Evolutionary conservation across 2,113 vertebrate genomes (phyloP).

Genomic region (Talpa occidentalis): DNA sequence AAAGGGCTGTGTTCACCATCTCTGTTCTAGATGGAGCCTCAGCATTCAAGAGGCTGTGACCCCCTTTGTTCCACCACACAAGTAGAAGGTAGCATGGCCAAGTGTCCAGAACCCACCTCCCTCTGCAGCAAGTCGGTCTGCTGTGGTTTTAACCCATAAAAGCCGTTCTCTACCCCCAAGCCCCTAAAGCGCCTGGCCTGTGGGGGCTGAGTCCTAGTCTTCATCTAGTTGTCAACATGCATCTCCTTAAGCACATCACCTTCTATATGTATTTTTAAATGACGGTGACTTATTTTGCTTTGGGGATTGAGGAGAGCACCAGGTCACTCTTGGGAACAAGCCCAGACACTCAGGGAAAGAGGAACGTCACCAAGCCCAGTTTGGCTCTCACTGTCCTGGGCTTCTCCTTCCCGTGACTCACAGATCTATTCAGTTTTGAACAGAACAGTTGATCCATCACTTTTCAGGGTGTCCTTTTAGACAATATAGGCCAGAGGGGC

Average conservation of each 20-base stretch:
- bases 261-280: not conserved
- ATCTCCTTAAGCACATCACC: not conserved
- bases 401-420: not conserved
- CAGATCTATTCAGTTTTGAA: not conserved
- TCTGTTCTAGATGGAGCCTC: not conserved
- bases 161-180: not conserved
- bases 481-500: not conserved
- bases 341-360: not conserved
- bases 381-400: not conserved
- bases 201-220: rapidly evolving
- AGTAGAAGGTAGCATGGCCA: not conserved
- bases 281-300: not conserved
- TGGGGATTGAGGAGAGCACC: not conserved
- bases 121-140: not conserved
- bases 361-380: not conserved
- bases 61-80: not conserved
- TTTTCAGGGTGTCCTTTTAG: not conserved
- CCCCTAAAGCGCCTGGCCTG: not conserved
- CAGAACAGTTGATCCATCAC: not conserved
- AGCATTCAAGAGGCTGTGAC: not conserved
- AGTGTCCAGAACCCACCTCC: not conserved
- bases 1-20: not conserved
- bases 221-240: not conserved
- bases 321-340: not conserved
- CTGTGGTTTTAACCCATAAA: not conserved